A percentile compares a stretch with the other conserved stretches of the same genome.
These are phyloP conservation scores for Elachura formosa DNA, from an alignment of 2,113 vertebrate species.

Conservation along the genomic window DNA sequence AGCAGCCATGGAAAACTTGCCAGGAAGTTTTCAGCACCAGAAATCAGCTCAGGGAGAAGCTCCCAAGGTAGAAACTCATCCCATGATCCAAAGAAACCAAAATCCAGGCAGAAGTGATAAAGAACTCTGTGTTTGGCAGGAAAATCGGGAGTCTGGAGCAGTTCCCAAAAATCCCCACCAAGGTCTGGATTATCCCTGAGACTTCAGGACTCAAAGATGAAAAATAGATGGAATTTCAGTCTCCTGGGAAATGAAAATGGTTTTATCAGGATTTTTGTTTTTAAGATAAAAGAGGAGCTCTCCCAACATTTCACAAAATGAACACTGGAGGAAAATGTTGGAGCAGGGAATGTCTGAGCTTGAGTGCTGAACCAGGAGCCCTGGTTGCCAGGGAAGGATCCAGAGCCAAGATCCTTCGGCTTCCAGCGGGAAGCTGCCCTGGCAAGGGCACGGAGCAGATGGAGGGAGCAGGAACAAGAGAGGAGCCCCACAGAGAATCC, in stretches of 20 bases:
- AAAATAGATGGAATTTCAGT: background rate
- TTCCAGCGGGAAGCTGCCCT: background rate
- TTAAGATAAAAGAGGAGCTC: background rate
- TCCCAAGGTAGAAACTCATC: background rate
- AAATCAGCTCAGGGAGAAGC: background rate
- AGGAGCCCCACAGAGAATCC: background rate
- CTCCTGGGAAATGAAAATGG: background rate
- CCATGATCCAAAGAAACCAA: background rate
- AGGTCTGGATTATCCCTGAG: background rate
- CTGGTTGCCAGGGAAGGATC: background rate
- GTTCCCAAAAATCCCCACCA: background rate
- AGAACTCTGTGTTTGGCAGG: background rate
- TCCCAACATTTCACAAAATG: background rate
- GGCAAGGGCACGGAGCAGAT: constrained; percentile 22
- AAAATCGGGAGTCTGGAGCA: background rate
- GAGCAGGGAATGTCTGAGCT: background rate
- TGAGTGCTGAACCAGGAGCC: background rate
- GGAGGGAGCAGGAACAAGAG: background rate
- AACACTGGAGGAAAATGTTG: background rate
- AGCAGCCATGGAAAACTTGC: background rate
- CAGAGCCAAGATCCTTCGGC: background rate
- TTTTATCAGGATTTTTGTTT: background rate
- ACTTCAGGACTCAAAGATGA: background rate
- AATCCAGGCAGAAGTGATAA: background rate
- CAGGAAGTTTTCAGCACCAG: background rate